A percentile compares a stretch with the other conserved stretches of the same genome.
Evolutionary conservation across 2,888 invertebrate species (phyloP).

Genomic region (Cremastinae sp.): DNA sequence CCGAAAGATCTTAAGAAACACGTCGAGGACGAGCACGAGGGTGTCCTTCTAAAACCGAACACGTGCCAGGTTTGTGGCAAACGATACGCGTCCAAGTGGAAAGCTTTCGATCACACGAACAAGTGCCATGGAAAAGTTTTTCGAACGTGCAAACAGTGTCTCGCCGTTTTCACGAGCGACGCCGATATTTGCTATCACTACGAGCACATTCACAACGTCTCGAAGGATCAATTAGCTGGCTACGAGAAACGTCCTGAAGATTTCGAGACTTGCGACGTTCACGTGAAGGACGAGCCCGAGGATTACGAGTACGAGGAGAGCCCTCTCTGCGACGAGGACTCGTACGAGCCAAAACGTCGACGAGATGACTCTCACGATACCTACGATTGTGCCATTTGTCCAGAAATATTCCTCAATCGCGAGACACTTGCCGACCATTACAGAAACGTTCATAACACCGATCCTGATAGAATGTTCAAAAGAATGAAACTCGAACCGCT

Average conservation of each 20-base stretch:
- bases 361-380: conserved; percentile 70
- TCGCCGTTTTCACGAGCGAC: conserved; percentile 82
- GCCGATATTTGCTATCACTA: conserved; percentile 81
- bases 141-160: conserved; percentile 83
- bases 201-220: conserved; percentile 78
- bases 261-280: conserved; percentile 67
- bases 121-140: conserved; percentile 83
- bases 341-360: conserved; percentile 70
- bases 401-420: conserved; percentile 76
- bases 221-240: conserved; percentile 76
- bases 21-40: conserved; percentile 81
- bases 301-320: conserved; percentile 75
- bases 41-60: conserved; percentile 80
- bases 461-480: conserved; percentile 72
- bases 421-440: conserved; percentile 75
- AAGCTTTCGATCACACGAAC: conserved; percentile 83
- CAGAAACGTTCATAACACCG: conserved; percentile 76
- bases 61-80: conserved; percentile 84
- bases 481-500: conserved; percentile 65
- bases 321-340: conserved; percentile 66
- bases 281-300: conserved; percentile 76
- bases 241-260: conserved; percentile 72
- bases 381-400: conserved; percentile 77
- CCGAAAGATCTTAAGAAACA: conserved; percentile 83
- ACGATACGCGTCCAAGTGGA: conserved; percentile 83